These are phyloP conservation scores for Cassiopea andromeda DNA, from an alignment of 30 jellyfish, hydroid and myxozoan species.

Conservation along the genomic window DNA sequence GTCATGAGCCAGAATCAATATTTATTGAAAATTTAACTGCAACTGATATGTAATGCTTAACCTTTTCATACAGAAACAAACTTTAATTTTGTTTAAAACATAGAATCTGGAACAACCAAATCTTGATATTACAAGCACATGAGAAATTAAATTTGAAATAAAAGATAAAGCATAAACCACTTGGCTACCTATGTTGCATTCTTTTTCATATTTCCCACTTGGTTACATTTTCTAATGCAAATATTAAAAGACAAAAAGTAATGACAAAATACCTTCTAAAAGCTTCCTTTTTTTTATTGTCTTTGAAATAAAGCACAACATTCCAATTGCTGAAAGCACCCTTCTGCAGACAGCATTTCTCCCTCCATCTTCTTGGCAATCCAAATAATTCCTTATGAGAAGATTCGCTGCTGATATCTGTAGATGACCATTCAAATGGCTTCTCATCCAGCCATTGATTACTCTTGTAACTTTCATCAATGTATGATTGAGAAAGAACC, in stretches of 20 bases:
- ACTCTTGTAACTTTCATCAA: conserved; percentile 55
- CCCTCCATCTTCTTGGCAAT: conserved; percentile 73
- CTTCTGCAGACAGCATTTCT: conserved; percentile 5
- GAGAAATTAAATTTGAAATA: no score
- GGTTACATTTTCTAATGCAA: not conserved
- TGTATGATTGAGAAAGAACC: conserved; percentile 56
- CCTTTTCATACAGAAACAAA: no score
- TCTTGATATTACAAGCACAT: no score
- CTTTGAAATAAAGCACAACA: conserved; percentile 45
- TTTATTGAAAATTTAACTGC: no score
- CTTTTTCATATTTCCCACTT: no score
- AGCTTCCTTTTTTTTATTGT: conserved; percentile 30
- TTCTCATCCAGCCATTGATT: conserved; percentile 75
- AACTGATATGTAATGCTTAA: no score
- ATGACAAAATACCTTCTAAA: conserved; percentile 56
- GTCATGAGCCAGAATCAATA: no score
- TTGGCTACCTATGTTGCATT: no score
- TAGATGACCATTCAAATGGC: conserved; percentile 61
- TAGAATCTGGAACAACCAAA: no score
- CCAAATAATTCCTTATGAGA: conserved; percentile 13
- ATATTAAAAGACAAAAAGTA: not conserved
- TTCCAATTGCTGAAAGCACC: conserved; percentile 61
- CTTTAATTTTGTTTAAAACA: no score
- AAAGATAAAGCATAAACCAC: no score
- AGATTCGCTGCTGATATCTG: conserved; percentile 5